Evolutionary conservation across 2,113 vertebrate species (phyloP).

Genomic region (Ageneiosus marmoratus): DNA sequence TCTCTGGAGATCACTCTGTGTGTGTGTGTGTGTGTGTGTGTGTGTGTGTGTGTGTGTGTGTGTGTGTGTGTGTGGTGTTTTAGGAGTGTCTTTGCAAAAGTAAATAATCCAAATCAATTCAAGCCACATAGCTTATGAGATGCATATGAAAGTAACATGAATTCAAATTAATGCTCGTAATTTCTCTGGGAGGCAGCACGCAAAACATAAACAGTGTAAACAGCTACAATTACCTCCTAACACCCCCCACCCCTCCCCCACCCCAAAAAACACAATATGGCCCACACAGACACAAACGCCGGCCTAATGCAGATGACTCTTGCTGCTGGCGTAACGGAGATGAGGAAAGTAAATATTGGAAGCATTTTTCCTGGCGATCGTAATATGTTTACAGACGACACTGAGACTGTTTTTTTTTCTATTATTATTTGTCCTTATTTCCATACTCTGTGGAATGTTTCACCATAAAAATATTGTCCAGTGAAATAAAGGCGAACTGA

Average conservation of each 20-base stretch:
- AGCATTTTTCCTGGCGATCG: conserved; percentile 21
- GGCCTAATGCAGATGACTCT: conserved; percentile 13
- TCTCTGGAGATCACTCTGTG: conserved; percentile 40
- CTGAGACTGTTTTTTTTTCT: not conserved
- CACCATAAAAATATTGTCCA: not conserved
- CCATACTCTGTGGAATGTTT: not conserved
- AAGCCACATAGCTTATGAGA: conserved; percentile 50
- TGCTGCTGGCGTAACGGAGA: conserved; percentile 13
- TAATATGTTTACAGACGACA: conserved; percentile 26
- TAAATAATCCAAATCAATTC: conserved; percentile 55
- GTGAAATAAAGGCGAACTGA: not conserved
- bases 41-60: too few relatives aligned
- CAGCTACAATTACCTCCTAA: conserved; percentile 29
- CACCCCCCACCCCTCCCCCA: not conserved
- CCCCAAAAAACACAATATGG: not conserved
- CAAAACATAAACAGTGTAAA: conserved; percentile 33
- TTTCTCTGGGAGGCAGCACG: conserved; percentile 34
- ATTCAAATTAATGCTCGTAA: conserved; percentile 41
- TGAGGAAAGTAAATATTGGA: conserved; percentile 31
- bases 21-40: conserved; percentile 22
- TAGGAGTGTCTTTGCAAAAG: conserved; percentile 42
- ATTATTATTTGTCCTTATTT: not conserved
- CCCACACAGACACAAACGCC: conserved; percentile 30
- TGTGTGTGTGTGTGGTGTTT: too few relatives aligned
- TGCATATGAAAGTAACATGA: conserved; percentile 44